Evolutionary conservation across 2,797 vertebrate genomes (phyloP), one percentile per base, ranked within the genome.

Genomic region (Pelodytes ibericus): DNA sequence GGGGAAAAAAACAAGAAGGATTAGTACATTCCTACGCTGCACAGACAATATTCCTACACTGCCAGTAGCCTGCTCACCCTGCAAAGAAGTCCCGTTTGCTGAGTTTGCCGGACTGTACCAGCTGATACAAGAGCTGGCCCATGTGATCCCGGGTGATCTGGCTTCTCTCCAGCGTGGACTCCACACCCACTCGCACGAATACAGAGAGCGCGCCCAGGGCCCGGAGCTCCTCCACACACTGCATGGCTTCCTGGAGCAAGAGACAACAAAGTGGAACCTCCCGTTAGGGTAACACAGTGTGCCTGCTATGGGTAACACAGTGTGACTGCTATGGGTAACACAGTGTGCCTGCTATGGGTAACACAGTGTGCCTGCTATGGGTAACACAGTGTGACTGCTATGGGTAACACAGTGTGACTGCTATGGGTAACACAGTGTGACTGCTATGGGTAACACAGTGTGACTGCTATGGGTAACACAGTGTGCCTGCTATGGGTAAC

Each of bases 111-210:
- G 88, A 85, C 83, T 95, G 95, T 79, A 98, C 88, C 85, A 99
- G 89, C 86, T 96, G 96, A 85, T 94, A 93, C 24, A 98, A 81
- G 69, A 99, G 87, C 80, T 95, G 95, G 71, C 97, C 98, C 95
- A 98, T 94, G 90, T 98, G 96, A 82, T 99, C 96, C 84, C 98
- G 91, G 75, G 96, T 96, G 87, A 95, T 95, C 88, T 96, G 95
- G 81, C 96, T 99, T 79, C 98, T 90, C 85, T 99, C 98, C 73
- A 99, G 92, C 2, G 97, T 99, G 0, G 95, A 96, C 85, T 99
- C 98, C 83, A 99, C 95, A 9, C 96, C 97, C 26, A 95, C 90
- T 0, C 90, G 92, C 77, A 99, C 96, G 2, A 99, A 99, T 66
- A 94, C 82, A 2, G 93, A 90, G 59, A 96, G 89, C 81, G 93